Percentiles rank a stretch among this genome's conserved stretches.
These are phyloP conservation scores for Xestoiulus laeticollis DNA, from an alignment of 2,888 invertebrate species.

Conservation along the genomic window DNA sequence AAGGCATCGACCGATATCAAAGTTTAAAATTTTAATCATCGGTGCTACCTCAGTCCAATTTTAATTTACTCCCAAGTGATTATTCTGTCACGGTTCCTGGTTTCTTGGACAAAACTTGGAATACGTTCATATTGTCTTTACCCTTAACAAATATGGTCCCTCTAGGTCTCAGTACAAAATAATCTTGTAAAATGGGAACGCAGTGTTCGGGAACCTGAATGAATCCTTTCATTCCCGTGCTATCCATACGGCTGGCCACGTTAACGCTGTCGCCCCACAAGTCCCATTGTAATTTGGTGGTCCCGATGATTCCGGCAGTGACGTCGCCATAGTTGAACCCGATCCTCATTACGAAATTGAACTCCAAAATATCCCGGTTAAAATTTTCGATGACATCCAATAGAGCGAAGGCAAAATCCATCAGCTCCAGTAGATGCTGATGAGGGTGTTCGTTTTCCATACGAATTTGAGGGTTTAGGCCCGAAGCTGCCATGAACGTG, in stretches of 20 bases:
- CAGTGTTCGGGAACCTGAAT: constrained; percentile 85
- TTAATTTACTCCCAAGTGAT: neutral
- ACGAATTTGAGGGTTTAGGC: constrained; percentile 83
- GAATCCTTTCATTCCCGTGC: constrained; percentile 83
- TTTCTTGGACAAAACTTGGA: constrained; percentile 68
- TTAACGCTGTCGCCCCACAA: constrained; percentile 99
- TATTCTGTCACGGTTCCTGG: constrained; percentile 8
- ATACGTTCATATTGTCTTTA: constrained; percentile 94
- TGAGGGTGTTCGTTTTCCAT: constrained; percentile 71
- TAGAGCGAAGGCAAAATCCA: constrained; percentile 94
- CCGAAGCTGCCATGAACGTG: constrained; percentile 97
- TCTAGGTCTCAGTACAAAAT: constrained; percentile 89
- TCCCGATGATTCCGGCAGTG: constrained; percentile 95
- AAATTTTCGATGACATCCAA: constrained; percentile 87
- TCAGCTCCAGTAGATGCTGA: constrained; percentile 83
- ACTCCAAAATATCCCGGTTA: constrained; percentile 88
- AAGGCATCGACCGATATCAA: no score
- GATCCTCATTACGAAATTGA: constrained; percentile 82
- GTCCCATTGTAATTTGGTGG: constrained; percentile 94
- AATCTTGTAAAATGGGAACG: constrained; percentile 73
- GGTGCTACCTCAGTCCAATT: no score
- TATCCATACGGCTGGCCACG: constrained; percentile 96
- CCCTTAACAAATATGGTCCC: constrained; percentile 96
- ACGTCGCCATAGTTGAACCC: constrained; percentile 96
- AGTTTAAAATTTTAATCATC: neutral